Conservation (phyloP, 2,797 vertebrate genomes). For the Acridotheres tristis region DNA sequence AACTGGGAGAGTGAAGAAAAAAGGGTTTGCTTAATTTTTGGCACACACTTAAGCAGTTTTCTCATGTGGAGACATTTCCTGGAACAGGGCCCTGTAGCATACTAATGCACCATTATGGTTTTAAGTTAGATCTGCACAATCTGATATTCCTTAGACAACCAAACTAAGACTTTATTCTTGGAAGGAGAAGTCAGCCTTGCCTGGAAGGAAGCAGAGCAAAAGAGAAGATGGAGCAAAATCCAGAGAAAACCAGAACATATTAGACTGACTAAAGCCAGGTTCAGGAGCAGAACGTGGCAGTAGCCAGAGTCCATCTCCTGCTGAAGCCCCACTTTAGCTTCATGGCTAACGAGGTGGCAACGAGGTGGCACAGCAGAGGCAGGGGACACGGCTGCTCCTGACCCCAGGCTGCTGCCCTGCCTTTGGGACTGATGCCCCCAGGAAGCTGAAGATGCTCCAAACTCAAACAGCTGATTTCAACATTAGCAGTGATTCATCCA, state of each 20-base stretch:
- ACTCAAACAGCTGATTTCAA: background rate
- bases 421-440: fast-evolving
- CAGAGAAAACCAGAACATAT: background rate
- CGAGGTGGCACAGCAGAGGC: fast-evolving
- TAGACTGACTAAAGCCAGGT: background rate
- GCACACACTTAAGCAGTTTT: background rate
- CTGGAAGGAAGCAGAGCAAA: background rate
- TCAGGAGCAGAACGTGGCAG: fast-evolving
- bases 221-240: background rate
- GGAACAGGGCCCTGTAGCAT: background rate
- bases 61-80: background rate
- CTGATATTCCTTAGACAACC: background rate
- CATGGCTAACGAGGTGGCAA: fast-evolving
- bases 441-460: background rate
- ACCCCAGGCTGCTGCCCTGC: background rate
- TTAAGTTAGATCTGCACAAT: background rate
- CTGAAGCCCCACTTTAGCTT: background rate
- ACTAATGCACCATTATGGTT: background rate
- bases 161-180: background rate
- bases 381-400: background rate
- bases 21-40: background rate
- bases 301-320: background rate
- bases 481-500: background rate
- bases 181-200: background rate
- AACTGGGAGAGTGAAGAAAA: background rate